phyloP scores from a whole-genome alignment of 2,113 vertebrate species.

The Chaetorhynchus papuensis region DNA sequence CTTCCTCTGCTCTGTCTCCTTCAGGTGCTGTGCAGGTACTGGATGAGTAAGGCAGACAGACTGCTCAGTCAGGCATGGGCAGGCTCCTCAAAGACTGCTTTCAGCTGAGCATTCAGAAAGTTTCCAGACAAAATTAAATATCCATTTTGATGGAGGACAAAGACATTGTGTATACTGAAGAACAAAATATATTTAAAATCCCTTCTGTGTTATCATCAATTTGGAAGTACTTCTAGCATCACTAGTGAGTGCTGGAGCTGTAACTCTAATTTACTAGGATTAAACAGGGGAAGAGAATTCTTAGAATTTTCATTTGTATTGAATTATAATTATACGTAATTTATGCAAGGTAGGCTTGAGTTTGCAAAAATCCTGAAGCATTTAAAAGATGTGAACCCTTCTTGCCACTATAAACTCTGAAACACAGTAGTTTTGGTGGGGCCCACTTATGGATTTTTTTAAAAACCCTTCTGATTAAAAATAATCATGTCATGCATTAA shows the following conservation, averaged over 20 bases:
- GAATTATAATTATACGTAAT: not conserved
- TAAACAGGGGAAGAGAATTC: not conserved
- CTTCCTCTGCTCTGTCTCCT: not conserved
- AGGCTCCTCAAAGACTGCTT: not conserved
- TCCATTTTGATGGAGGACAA: not conserved
- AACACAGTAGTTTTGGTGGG: not conserved
- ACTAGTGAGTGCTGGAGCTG: not conserved
- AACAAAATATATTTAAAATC: not conserved
- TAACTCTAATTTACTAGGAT: not conserved
- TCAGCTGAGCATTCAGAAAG: not conserved
- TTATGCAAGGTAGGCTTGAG: not conserved
- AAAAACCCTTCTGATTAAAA: not conserved
- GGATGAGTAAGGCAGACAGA: not conserved
- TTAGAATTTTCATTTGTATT: not conserved
- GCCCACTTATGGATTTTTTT: fast-evolving
- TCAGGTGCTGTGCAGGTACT: not conserved
- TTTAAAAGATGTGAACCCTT: not conserved
- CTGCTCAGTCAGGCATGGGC: not conserved
- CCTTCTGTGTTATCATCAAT: not conserved
- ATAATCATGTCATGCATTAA: not conserved
- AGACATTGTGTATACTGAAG: not conserved
- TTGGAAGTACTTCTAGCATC: not conserved
- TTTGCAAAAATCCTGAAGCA: not conserved
- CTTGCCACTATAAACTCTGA: not conserved
- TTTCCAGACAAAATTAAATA: not conserved